Conservation (phyloP, 2,113 vertebrate genomes). For the Plecotus auritus region DNA sequence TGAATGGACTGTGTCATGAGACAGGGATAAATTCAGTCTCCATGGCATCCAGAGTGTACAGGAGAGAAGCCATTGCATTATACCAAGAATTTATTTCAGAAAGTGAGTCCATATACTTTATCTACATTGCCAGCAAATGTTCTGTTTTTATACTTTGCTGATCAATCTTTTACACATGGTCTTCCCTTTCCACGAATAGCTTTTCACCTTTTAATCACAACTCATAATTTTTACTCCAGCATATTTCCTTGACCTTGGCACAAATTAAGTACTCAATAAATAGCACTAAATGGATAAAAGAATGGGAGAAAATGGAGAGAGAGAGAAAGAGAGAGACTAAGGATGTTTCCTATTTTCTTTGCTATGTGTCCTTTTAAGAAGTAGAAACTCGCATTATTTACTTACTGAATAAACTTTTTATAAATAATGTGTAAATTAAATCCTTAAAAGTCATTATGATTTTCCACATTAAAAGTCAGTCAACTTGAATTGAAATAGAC, state of each 20-base stretch:
- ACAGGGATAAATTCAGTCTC: neutral
- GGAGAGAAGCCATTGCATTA: neutral
- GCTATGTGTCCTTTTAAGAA: neutral
- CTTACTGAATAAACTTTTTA: neutral
- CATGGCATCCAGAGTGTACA: neutral
- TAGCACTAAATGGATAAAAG: neutral
- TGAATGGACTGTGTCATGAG: rapidly evolving
- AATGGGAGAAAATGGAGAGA: neutral
- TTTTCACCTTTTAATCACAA: neutral
- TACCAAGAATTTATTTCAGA: neutral
- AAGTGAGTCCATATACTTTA: too few species aligned
- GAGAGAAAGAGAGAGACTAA: neutral
- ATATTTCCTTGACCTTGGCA: neutral
- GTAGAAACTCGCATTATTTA: neutral
- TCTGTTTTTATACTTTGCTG: neutral
- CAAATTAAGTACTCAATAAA: neutral
- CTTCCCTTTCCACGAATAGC: neutral
- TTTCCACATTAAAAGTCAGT: neutral
- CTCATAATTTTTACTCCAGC: neutral
- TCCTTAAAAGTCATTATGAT: neutral
- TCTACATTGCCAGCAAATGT: neutral
- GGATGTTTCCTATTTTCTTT: neutral
- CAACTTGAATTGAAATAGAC: neutral
- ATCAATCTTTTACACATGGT: neutral
- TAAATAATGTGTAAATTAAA: neutral